These are phyloP conservation scores for Camponotus fellah DNA, from an alignment of 2,888 invertebrate species.

Conservation along the genomic window DNA sequence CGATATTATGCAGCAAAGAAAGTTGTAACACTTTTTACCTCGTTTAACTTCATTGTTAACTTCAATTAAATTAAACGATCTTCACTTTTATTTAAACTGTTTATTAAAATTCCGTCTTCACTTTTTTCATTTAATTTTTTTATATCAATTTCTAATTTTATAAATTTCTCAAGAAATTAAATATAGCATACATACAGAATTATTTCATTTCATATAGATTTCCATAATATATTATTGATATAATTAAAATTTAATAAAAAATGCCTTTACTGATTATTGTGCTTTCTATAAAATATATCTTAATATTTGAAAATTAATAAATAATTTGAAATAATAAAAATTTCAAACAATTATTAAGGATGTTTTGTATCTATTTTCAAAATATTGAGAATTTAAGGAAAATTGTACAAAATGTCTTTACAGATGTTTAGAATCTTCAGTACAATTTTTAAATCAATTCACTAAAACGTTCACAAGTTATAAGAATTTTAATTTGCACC, in stretches of 20 bases:
- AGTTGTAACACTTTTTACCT: not conserved
- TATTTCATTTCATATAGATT: not conserved
- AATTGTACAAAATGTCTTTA: too few relatives aligned
- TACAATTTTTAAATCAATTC: too few relatives aligned
- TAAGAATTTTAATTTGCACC: too few relatives aligned
- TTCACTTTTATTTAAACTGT: not conserved
- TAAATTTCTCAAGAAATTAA: not conserved
- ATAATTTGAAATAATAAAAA: not conserved
- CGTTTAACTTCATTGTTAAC: not conserved
- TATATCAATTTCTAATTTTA: slow-evolving; percentile 1
- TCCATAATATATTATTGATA: not conserved
- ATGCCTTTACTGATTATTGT: not conserved
- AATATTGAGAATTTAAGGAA: too few relatives aligned
- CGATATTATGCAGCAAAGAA: slow-evolving; percentile 19
- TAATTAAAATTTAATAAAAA: not conserved
- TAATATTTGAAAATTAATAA: not conserved
- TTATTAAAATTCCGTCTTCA: not conserved
- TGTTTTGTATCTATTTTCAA: too few relatives aligned
- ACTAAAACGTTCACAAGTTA: too few relatives aligned
- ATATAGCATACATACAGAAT: not conserved
- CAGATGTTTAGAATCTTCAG: too few relatives aligned
- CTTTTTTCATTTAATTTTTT: not conserved
- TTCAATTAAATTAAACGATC: not conserved
- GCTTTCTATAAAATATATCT: not conserved
- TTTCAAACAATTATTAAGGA: not conserved